A percentile compares a stretch with the other conserved stretches of the same genome.
phyloP scores from a whole-genome alignment of 2,888 invertebrate species.

The Tribolium freemani region DNA sequence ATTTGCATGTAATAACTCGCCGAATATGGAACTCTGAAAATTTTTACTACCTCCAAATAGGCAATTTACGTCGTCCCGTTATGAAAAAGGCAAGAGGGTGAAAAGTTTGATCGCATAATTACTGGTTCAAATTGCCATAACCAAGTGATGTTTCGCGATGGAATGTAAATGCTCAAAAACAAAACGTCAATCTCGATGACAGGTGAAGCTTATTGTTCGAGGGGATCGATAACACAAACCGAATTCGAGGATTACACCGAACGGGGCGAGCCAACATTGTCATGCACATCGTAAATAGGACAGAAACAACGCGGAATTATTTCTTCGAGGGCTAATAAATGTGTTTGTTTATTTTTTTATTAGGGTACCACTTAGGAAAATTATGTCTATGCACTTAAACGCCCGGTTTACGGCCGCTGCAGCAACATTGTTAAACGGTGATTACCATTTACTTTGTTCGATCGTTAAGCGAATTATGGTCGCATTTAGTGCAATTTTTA shows the following conservation, averaged over 20 bases:
- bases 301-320: background rate
- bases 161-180: slow-evolving; percentile 37
- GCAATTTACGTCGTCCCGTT: slow-evolving; percentile 2
- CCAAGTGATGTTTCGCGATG: background rate
- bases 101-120: background rate
- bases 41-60: slow-evolving; percentile 14
- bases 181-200: slow-evolving; percentile 40
- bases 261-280: slow-evolving; percentile 32
- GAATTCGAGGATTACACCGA: slow-evolving; percentile 23
- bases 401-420: slow-evolving; percentile 21
- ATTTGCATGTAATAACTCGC: slow-evolving; percentile 17
- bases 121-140: background rate
- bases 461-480: slow-evolving; percentile 43
- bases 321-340: slow-evolving; percentile 21
- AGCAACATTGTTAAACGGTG: slow-evolving; percentile 43
- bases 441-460: slow-evolving; percentile 38
- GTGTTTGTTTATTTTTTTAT: slow-evolving; percentile 27
- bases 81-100: background rate
- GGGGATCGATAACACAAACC: slow-evolving; percentile 35
- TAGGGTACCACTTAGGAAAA: slow-evolving; percentile 20
- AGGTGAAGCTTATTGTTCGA: slow-evolving; percentile 41
- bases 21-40: slow-evolving; percentile 5
- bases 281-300: slow-evolving; percentile 31
- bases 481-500: slow-evolving; percentile 38
- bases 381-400: slow-evolving; percentile 21